A percentile compares a stretch with the other conserved stretches of the same genome.
Evolutionary conservation across 2,888 invertebrate genomes (phyloP).

Genomic region (Pyrgus malvae): DNA sequence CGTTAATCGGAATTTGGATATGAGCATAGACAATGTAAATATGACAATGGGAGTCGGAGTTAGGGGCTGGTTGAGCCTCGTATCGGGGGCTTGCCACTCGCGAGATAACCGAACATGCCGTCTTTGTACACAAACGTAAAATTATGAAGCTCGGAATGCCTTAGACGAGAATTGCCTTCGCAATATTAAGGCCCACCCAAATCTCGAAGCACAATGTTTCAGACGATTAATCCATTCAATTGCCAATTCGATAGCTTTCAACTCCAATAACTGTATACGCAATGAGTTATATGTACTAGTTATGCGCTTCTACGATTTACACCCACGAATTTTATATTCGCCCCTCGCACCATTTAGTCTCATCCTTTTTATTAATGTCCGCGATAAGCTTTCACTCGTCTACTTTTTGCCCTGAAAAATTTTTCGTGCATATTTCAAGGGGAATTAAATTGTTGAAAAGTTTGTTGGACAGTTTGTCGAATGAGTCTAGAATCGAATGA

Average conservation of each 20-base stretch:
- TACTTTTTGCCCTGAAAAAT: constrained; percentile 49
- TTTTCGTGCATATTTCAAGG: constrained; percentile 63
- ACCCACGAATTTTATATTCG: constrained; percentile 14
- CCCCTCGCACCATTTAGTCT: constrained; percentile 29
- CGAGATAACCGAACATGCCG: constrained; percentile 70
- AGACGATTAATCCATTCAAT: constrained; percentile 25
- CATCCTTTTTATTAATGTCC: constrained; percentile 37
- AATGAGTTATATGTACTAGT: constrained; percentile 8
- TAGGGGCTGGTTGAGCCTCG: constrained; percentile 63
- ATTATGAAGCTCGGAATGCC: constrained; percentile 72
- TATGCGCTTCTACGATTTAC: constrained; percentile 18
- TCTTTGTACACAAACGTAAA: constrained; percentile 75
- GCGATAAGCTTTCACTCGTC: constrained; percentile 42
- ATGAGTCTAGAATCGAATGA: constrained; percentile 56
- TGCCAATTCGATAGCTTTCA: constrained; percentile 14
- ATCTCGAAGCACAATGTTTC: constrained; percentile 21
- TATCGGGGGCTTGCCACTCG: constrained; percentile 74
- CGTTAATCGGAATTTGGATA: constrained; percentile 74
- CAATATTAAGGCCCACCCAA: constrained; percentile 49
- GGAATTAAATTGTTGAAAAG: constrained; percentile 69
- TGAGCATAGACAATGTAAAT: constrained; percentile 79
- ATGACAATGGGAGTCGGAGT: constrained; percentile 72
- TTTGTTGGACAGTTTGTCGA: constrained; percentile 59
- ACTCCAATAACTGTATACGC: constrained; percentile 12
- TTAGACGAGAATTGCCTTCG: constrained; percentile 55